Base-by-base conservation (phyloP, 2,113 vertebrate genomes). In the Dendropsophus ebraccatus region DNA sequence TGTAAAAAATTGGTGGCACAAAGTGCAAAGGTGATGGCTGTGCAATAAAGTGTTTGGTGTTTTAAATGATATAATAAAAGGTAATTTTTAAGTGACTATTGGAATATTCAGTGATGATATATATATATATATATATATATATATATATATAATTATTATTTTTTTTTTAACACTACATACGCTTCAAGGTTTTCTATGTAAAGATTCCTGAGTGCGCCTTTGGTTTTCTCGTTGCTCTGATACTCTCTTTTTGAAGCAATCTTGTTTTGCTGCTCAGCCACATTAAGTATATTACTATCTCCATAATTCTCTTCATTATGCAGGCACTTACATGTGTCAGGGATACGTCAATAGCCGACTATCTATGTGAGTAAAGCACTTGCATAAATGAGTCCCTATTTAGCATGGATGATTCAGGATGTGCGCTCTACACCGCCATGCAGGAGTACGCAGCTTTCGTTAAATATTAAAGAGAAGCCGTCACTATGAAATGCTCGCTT, bases 361-460 rank as follows among this genome's bases (percentile, higher is more conserved):
- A 32, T 21, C 75, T 21, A 19, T n/a, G 2, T 56, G 60, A 81
- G 65, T 25, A 25, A 52, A n/a, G 84, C 5, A 10, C 25, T 10
- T 80, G 49, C 47, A 32, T 37, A 23, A 45, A 41, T 80, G n/a
- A 85, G 52, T 85, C 75, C n/a, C 37, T 85, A 69, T 70, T 17
- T 41, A 70, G 30, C 49, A 23, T 54, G 47, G 75, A 12, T 78
- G 58, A 58, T 49, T 85, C 50, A 50, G 19, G 73, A 67, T 69
- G 56, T 37, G 32, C 13, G 56, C 17, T 5, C 10, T 32, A n/a
- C 32, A n/a, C 14, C 0, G 23, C 5, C 35, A 17, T 21, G 12
- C 54, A 23, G 11, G 2, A 13, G n/a, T n/a, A n/a, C n/a, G n/a
- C 54, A 0, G 54, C 7, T 60, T 37, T 79, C 77, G 58, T 41